Percentiles rank a stretch among this genome's conserved stretches.
Evolutionary conservation across 2,888 invertebrate genomes (phyloP).

Genomic region (Hirtodrosophila duncani): DNA sequence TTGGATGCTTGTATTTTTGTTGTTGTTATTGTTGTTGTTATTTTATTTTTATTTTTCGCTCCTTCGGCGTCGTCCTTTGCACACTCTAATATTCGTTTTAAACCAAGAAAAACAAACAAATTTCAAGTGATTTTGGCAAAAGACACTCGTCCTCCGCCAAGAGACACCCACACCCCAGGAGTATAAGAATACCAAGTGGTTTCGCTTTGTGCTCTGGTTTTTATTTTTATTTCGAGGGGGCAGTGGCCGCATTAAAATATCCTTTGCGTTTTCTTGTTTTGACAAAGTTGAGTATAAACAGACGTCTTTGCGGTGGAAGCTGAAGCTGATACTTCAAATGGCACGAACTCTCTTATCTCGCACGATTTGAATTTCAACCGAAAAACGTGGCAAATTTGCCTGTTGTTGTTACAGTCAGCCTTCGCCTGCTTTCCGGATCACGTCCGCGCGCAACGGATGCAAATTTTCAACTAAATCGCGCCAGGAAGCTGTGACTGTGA

Average conservation of each 20-base stretch:
- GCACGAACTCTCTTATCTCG: conserved; percentile 7
- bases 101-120: conserved; percentile 47
- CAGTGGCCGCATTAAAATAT: conserved; percentile 32
- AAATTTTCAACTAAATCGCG: conserved; percentile 61
- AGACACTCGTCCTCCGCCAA: conserved; percentile 30
- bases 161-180: conserved; percentile 26
- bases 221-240: conserved; percentile 10
- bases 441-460: conserved; percentile 62
- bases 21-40: conserved; percentile 10
- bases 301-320: conserved; percentile 14
- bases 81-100: conserved; percentile 47
- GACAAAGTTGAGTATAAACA: conserved; percentile 25
- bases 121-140: conserved; percentile 49
- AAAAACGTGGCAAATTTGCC: conserved; percentile 36
- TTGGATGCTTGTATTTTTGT: conserved; percentile 15
- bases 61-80: conserved; percentile 24
- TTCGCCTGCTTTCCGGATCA: conserved; percentile 36
- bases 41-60: conserved; percentile 5
- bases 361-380: conserved; percentile 28
- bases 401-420: conserved; percentile 5
- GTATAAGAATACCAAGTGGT: conserved; percentile 30
- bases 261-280: conserved; percentile 16
- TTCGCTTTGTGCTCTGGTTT: conserved; percentile 25
- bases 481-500: conserved; percentile 37
- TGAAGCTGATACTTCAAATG: conserved; percentile 1